Evolutionary conservation across 2,888 invertebrate genomes (phyloP), one percentile per base, ranked within the genome.

Genomic region (Rhamnusium bicolor): DNA sequence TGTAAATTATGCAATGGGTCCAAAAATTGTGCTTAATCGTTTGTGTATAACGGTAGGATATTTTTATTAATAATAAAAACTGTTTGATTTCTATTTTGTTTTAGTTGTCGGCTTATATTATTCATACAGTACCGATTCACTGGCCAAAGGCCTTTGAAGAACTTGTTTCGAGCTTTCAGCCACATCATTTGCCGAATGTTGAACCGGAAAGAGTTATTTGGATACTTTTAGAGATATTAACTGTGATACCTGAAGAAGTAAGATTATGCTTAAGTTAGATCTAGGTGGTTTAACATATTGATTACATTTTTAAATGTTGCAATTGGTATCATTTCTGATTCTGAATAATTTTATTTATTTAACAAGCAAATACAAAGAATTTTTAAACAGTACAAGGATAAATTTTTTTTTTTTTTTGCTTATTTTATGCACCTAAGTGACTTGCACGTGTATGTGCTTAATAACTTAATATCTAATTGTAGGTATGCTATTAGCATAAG

Each of bases 181-280:
- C 89, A 0, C 87, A 90, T 77, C 89, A 90, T 83, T 88, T 91
- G 79, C 91, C 91, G 32, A 90, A 90, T 86, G 90, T 91, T 81
- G 90, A 89, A 82, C 91, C 90, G 73, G 91, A 90, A 83, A 90
- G 90, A 81, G 91, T 91, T 79, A 89, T 90, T 72, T 92, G 90
- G 90, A 92, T 92, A 75, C 91, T 98, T 82, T 87, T 98, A 66
- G 95, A 96, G 90, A 94, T 97, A 47, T 90, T 98, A 14, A 93
- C 94, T 81, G 94, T 95, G 68, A 92, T 98, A 85, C 96, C 97
- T 24, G 95, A 95, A 89, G 97, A 98, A 90, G 96, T 96, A 89
- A 89, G 87, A 53, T 83, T 27, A 29, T 14, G 21, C 6, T 18
- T 40, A 61, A 2, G 8, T 12, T 8, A 1, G 5, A 51, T n/a